Base-by-base conservation (phyloP, 2,888 invertebrate genomes). In the Pristionchus fissidentatus region DNA sequence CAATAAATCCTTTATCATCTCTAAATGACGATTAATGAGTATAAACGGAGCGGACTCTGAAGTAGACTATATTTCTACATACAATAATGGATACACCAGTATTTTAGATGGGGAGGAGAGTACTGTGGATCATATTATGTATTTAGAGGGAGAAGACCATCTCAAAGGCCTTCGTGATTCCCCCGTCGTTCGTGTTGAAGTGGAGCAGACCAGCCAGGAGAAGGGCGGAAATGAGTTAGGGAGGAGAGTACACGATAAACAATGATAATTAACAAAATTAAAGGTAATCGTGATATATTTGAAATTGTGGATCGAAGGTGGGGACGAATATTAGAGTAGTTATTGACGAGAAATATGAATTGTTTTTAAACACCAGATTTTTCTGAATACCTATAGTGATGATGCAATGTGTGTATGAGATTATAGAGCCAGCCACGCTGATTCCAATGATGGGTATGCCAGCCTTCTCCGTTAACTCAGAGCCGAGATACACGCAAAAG, bases 131-230 rank as follows among this genome's bases (percentile, higher is more conserved):
- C 15, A 29, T 60, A 38, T 22, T 66, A 60, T 70, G 29, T 38
- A 60, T 87, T 91, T 87, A 91, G 46, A 92, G 89, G 78, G 90
- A 87, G 92, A 93, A 93, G 84, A 93, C 89, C 92, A 93, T 92
- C 83, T 92, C 90, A 84, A 93, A 93, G n/a, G 93, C 93, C 84
- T 92, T 92, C 75, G 92, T 93, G 84, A 94, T 90, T 60, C 94
- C 94, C 70, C 94, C 93, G 89, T 94, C 93, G 90, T 93, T 93
- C 89, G 93, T 93, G 91, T 94, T 94, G 90, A 93, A 93, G 89
- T 93, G 92, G 88, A 92, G 88, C 13, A 92, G 90, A n/a, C 89
- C 87, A 82, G 89, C 91, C 52, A 91, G 87, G 79, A 92, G 85
- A 60, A 90, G 85, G 32, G 87, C 89, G 35, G 91, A 86, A 75